These are phyloP conservation scores for Lordiphosa mommai DNA, from an alignment of 1,140 invertebrate genomes.

Conservation along the genomic window DNA sequence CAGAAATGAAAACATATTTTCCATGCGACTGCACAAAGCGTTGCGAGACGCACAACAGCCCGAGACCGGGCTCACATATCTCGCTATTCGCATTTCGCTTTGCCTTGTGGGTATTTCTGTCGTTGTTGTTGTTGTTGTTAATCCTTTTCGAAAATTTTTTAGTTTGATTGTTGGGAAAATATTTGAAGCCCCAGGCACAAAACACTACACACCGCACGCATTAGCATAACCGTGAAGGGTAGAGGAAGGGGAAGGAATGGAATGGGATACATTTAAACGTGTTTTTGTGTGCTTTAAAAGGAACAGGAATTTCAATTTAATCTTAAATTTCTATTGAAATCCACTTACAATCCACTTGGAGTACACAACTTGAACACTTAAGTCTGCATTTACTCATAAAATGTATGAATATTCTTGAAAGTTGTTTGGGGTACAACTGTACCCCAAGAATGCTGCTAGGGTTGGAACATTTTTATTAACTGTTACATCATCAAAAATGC, in stretches of 20 bases:
- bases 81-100: constrained; percentile 13
- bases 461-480: no score
- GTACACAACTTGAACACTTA: not conserved
- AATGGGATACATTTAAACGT: not conserved
- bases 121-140: constrained; percentile 38
- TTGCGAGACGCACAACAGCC: constrained; percentile 42
- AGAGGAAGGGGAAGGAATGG: not conserved
- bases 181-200: constrained; percentile 52
- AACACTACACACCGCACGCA: constrained; percentile 34
- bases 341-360: not conserved
- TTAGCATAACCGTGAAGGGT: constrained; percentile 39
- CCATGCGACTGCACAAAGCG: constrained; percentile 71
- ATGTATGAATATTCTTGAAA: no score
- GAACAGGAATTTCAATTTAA: no score
- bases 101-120: constrained; percentile 27
- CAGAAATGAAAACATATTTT: constrained; percentile 74
- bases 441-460: no score
- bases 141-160: constrained; percentile 65
- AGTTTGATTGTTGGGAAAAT: constrained; percentile 73
- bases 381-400: no score
- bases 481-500: no score
- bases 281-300: not conserved
- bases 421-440: no score
- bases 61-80: constrained; percentile 30
- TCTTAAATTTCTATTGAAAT: not conserved